Conservation (phyloP, 2,113 vertebrate species). For the Jaculus jaculus region DNA sequence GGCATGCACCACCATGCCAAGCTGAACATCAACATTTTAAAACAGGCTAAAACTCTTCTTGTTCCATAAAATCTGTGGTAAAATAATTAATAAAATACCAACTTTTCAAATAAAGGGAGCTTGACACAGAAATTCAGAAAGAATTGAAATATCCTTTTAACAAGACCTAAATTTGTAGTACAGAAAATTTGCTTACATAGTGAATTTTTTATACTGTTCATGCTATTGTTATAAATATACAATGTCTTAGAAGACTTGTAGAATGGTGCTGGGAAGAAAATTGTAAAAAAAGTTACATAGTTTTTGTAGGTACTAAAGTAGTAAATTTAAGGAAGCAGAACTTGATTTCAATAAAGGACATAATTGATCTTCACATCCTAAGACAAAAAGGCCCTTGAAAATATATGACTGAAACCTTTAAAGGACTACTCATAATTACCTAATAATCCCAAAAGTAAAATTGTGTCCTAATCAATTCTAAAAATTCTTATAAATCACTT, state of each 20-base stretch:
- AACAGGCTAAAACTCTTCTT: not conserved
- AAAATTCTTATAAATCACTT: slow-evolving; percentile 32
- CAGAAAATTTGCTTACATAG: not conserved
- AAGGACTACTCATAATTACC: slow-evolving; percentile 14
- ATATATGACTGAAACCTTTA: not conserved
- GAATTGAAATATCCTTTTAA: slow-evolving; percentile 49
- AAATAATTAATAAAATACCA: not conserved
- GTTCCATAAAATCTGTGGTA: not conserved
- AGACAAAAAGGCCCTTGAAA: slow-evolving; percentile 32
- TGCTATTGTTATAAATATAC: not conserved
- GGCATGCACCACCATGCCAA: too few species aligned
- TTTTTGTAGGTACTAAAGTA: not conserved
- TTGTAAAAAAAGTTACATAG: not conserved
- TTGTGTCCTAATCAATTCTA: not conserved
- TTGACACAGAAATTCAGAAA: slow-evolving; percentile 30
- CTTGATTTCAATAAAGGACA: not conserved
- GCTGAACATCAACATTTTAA: not conserved
- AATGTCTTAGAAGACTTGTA: not conserved
- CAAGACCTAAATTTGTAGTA: slow-evolving; percentile 20
- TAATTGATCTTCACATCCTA: not conserved
- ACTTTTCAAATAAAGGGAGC: not conserved
- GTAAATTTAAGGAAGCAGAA: not conserved
- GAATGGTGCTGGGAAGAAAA: not conserved
- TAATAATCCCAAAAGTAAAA: not conserved
- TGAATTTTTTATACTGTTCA: not conserved